Evolutionary conservation across 1,140 invertebrate species (phyloP), one percentile per base, ranked within the genome.

Genomic region (Drosophila paulistorum): DNA sequence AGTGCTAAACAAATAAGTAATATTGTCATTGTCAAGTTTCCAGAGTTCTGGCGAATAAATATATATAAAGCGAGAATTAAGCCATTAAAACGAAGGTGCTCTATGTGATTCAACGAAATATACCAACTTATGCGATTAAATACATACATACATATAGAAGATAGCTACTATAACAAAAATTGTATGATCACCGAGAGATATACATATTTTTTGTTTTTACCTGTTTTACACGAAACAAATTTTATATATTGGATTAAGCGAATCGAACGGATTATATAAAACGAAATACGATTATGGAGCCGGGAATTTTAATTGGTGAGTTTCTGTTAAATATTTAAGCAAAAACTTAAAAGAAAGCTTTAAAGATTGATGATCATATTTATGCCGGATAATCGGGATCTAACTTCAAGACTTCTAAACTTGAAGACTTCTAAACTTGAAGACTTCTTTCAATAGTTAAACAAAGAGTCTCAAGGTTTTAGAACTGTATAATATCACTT

Each of bases 231-330:
- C 66, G 68, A 71, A 54, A 66, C 67, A 60, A 76, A 57, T 64
- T 68, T 72, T 41, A 6, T 60, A 9, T 55, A 3, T 51, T 55
- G 66, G 65, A 79, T 77, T 74, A 69, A 20, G 42, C 51, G n/a
- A 55, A 37, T 26, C 35, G 55, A 45, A 51, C 17, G 61, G 68
- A 81, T 59, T 64, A 68, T 20, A 51, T 23, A 13, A 39, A 11
- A 51, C 45, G 45, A 51, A 23, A 23, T 11, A 68, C 72, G 65
- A 87, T 69, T 65, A 90, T 90, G 89, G 89, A 90, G 77, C 89
- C 89, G 54, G 76, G 83, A 68, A 91, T 90, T 90, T 90, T 90
- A 91, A 89, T 90, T 74, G 89, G 89, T 90, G 65, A 84, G 81
- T 54, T 54, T 9, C 41, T 5, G 48, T 5, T 42, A 17, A 48